phyloP scores from a whole-genome alignment of 92 coral and sea anemone species.

The Parazoanthus atlanticus region DNA sequence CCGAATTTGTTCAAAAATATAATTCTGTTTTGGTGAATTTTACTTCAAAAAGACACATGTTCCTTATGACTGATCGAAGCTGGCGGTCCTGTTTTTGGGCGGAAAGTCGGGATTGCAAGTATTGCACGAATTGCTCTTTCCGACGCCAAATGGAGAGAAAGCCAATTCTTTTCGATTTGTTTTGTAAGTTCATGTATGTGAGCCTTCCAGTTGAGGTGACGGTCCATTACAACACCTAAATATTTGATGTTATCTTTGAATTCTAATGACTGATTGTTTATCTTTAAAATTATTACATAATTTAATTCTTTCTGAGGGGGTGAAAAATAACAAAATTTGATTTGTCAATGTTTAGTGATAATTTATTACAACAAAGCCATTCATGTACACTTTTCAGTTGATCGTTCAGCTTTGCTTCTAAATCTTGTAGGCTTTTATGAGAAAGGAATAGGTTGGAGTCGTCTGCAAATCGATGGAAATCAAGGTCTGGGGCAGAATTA shows the following conservation, averaged over 20 bases:
- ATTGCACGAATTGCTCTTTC: too few relatives aligned
- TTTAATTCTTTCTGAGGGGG: slow-evolving; percentile 25
- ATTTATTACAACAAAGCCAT: slow-evolving; percentile 42
- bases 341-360: too few relatives aligned
- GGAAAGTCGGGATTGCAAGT: too few relatives aligned
- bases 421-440: slow-evolving; percentile 23
- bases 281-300: neutral
- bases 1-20: too few relatives aligned
- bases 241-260: neutral
- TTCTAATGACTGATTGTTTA: neutral
- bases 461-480: slow-evolving; percentile 51
- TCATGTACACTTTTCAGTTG: slow-evolving; percentile 20
- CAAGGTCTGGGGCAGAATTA: neutral
- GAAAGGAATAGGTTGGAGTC: slow-evolving; percentile 32
- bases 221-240: neutral
- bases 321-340: too few relatives aligned
- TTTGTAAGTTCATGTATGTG: neutral
- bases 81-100: too few relatives aligned
- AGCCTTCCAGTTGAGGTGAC: neutral
- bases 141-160: neutral
- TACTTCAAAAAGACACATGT: too few relatives aligned
- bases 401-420: slow-evolving; percentile 29
- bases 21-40: too few relatives aligned
- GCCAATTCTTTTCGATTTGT: neutral
- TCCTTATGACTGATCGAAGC: too few relatives aligned